phyloP scores from a whole-genome alignment of 2,797 vertebrate genomes.

The Pangasius krempfi region DNA sequence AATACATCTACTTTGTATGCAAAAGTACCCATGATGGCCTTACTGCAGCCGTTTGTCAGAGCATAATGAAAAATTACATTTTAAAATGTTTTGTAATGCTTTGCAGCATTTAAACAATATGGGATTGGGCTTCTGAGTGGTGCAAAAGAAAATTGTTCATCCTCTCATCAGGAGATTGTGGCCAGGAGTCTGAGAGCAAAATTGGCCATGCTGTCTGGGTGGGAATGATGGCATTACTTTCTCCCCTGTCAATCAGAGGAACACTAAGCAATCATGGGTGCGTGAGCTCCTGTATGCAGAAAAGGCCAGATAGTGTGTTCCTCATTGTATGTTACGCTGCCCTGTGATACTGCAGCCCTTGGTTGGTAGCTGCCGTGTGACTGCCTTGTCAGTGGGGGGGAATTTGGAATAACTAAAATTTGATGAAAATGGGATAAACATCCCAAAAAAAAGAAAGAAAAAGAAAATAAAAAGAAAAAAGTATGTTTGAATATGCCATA shows the following conservation, averaged over 20 bases:
- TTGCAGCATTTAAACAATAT: neutral
- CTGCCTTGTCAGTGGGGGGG: neutral
- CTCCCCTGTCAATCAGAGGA: neutral
- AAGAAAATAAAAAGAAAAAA: neutral
- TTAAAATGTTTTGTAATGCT: conserved; percentile 1
- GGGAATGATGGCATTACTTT: neutral
- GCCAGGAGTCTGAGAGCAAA: neutral
- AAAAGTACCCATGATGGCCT: neutral
- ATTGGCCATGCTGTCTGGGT: neutral
- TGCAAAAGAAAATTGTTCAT: neutral
- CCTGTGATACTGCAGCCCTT: neutral
- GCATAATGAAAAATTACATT: neutral
- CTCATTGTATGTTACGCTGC: neutral
- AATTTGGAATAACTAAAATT: neutral
- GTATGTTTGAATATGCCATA: neutral
- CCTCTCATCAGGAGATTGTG: neutral
- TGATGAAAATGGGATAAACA: neutral
- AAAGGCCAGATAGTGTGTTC: neutral
- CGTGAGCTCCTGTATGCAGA: neutral
- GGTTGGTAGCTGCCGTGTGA: neutral
- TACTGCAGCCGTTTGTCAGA: neutral
- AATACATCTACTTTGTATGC: neutral
- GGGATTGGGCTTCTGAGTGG: neutral
- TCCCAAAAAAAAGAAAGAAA: neutral
- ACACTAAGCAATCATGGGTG: neutral